phyloP scores from a whole-genome alignment of 2,888 invertebrate species.

The Drosophila kokeensis region DNA sequence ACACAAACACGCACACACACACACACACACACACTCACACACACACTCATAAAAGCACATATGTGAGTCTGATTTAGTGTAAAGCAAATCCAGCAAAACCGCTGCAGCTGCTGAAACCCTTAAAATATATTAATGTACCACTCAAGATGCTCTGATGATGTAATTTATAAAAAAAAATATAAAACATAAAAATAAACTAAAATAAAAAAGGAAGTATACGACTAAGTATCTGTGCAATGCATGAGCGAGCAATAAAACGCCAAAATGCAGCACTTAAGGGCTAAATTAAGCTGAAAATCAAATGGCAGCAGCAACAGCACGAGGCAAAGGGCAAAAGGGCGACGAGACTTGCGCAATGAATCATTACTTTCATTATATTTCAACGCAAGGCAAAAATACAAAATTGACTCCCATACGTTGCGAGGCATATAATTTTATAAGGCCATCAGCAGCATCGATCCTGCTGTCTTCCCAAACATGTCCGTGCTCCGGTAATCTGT shows the following conservation, averaged over 20 bases:
- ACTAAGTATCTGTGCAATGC: slow-evolving; percentile 27
- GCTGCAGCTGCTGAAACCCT: slow-evolving; percentile 23
- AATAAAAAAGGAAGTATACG: slow-evolving; percentile 2
- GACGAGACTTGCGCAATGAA: slow-evolving; percentile 28
- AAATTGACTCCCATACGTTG: slow-evolving; percentile 39
- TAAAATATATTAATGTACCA: slow-evolving; percentile 15
- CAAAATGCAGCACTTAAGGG: slow-evolving; percentile 59
- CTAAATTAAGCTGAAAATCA: slow-evolving; percentile 63
- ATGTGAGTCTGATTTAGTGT: slow-evolving; percentile 19
- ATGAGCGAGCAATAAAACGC: slow-evolving; percentile 43
- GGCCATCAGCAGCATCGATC: slow-evolving; percentile 35
- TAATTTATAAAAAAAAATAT: slow-evolving; percentile 17
- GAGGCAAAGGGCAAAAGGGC: slow-evolving; percentile 19
- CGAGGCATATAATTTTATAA: slow-evolving; percentile 56
- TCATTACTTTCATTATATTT: slow-evolving; percentile 60
- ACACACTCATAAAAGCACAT: background rate
- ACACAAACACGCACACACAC: slow-evolving; percentile 3
- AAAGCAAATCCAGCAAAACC: slow-evolving; percentile 26
- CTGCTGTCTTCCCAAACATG: slow-evolving; percentile 60
- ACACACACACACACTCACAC: background rate
- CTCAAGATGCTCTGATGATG: slow-evolving; percentile 26
- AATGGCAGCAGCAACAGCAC: slow-evolving; percentile 38
- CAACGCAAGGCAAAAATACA: slow-evolving; percentile 47
- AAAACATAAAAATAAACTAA: background rate
- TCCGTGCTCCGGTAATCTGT: slow-evolving; percentile 45